Evolutionary conservation across 2,113 vertebrate genomes (phyloP), one percentile per base, ranked within the genome.

Genomic region (Oryzias javanicus): DNA sequence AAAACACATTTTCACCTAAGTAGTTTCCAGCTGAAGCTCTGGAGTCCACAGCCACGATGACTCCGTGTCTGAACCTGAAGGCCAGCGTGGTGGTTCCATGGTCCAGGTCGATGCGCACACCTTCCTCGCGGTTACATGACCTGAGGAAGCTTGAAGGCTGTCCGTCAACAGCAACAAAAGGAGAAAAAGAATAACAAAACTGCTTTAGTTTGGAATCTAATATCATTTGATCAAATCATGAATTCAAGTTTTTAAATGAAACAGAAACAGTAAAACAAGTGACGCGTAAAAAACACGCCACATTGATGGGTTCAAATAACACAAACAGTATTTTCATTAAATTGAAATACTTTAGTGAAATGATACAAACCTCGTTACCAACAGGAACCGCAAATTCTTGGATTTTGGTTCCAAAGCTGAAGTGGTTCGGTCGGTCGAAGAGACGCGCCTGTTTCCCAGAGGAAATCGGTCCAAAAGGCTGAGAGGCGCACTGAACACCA

Each of bases 21-120:
- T 94, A 96, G 0, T 0, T 68, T 0, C 94, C 94, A 0, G 93
- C 80, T 0, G 94, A 89, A 2, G 94, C 94, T 56, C 94, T 84
- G 55, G 94, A 95, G 74, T 95, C 94, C 60, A 94, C 93, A 0
- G 94, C 94, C 49, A 95, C 94, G 1, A 96, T 91, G 50, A 96
- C 94, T 0, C 94, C 94, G 1, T 95, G 94, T 19, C 85, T 92
- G 81, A 96, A 95, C 64, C 92, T 96, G 85, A 96, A 96, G 63
- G 94, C 94, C 67, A 95, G 69, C 0, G 94, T 96, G 63, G 94
- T 95, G 8, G 94, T 96, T 0, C 94, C 94, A 0, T 94, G 94
- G 48, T 90, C 82, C 75, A 94, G 70, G 13, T 93, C 85, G 1
- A 94, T 92, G 5, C 67, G 74, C 41, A 92, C 82, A 0, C 86